Evolutionary conservation across 2,888 invertebrate genomes (phyloP), one percentile per base, ranked within the genome.

Genomic region (Ormyrus nitidulus): DNA sequence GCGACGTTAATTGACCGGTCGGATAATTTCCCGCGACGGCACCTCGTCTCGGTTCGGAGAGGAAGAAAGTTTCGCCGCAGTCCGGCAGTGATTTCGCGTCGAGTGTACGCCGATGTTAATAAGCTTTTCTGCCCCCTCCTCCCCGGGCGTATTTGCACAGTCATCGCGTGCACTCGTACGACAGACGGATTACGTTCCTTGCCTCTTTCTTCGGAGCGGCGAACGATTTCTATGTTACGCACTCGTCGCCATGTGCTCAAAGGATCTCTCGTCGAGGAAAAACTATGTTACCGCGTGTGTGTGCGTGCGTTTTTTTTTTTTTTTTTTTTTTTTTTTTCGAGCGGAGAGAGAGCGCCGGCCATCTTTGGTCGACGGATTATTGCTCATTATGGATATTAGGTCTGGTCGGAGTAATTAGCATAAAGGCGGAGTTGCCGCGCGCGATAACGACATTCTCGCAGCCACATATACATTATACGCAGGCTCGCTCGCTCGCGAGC

Each of bases 311-410:
- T n/a, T n/a, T n/a, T n/a, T n/a, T n/a, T n/a, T n/a, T n/a, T n/a
- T n/a, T n/a, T n/a, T n/a, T n/a, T 19, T 19, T 19, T 19, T 19
- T 19, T 19, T 68, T 6, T 53, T 5, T 56, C 68, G 34, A 44
- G n/a, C 53, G 11, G 53, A 13, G 11, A 34, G 62, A 34, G 51
- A 46, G 11, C n/a, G 58, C 19, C 59, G 83, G 86, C 85, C 86
- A 88, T 88, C 85, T 87, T 86, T 82, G 79, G 78, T 83, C 85
- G 82, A 84, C 83, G 85, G 86, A 88, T 88, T 87, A 87, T 87
- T 87, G 86, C 84, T 88, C 86, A 87, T 89, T 89, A 87, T 87
- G 87, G 85, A 88, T 87, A 87, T 88, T 85, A 86, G 85, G 83
- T 82, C 19, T 83, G 82, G 49, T n/a, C 34, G n/a, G 46, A 9